Percentiles rank a stretch among this genome's conserved stretches.
Evolutionary conservation across 2,888 invertebrate species (phyloP).

Genomic region (Cerceris ruficornis): DNA sequence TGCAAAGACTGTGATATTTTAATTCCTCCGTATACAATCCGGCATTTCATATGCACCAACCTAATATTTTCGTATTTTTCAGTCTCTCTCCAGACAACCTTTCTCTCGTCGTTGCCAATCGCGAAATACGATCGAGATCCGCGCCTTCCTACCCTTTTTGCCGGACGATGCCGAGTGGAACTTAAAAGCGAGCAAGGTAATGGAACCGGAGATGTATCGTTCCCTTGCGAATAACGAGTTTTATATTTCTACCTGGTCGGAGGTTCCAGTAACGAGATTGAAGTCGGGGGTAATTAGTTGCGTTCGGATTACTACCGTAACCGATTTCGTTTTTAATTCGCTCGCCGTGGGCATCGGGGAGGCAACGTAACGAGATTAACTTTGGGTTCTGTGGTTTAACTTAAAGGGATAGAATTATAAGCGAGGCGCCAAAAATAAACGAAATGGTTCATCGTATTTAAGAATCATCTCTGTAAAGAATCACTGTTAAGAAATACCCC

Average conservation of each 20-base stretch:
- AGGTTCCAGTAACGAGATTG: conserved; percentile 44
- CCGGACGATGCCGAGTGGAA: conserved; percentile 30
- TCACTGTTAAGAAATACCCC: too few species aligned
- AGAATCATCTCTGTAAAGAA: too few species aligned
- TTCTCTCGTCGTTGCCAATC: conserved; percentile 30
- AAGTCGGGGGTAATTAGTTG: conserved; percentile 48
- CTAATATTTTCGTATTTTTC: too few species aligned
- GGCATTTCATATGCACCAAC: too few species aligned
- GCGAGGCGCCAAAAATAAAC: too few species aligned
- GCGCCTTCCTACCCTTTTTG: conserved; percentile 37
- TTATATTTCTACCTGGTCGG: conserved; percentile 44
- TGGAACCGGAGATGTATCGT: conserved; percentile 59
- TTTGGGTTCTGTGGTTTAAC: background rate
- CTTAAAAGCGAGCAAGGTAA: conserved; percentile 51
- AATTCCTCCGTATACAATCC: too few species aligned
- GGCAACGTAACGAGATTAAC: conserved; percentile 11
- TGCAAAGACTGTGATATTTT: too few species aligned
- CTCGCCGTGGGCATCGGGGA: background rate
- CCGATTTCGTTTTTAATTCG: conserved; percentile 47
- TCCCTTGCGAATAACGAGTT: conserved; percentile 62
- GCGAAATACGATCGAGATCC: conserved; percentile 37
- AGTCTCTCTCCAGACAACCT: background rate
- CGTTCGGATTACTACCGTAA: conserved; percentile 39
- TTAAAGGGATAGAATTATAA: too few species aligned
- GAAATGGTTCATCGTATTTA: too few species aligned